Percentiles rank a stretch among this genome's conserved stretches.
Conservation (phyloP, 2,888 invertebrate species). For the Helobdella robusta region DNA sequence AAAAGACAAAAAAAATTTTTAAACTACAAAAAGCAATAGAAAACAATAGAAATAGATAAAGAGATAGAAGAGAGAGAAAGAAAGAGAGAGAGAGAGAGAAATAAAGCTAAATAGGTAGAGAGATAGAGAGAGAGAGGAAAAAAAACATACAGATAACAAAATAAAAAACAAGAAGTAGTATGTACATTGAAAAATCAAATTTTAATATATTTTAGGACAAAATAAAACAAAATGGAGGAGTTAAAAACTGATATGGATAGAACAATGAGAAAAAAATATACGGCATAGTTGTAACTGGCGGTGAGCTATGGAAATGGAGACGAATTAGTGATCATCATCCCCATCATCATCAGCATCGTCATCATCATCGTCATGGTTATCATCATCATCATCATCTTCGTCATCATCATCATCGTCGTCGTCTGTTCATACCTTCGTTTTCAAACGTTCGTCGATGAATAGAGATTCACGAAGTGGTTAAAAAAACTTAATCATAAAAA, state of each 20-base stretch:
- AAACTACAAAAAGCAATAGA: background rate
- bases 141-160: background rate
- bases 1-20: background rate
- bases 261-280: too few relatives aligned
- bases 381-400: slow-evolving; percentile 20
- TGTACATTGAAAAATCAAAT: too few relatives aligned
- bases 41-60: background rate
- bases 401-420: slow-evolving; percentile 5
- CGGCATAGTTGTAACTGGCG: too few relatives aligned
- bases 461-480: too few relatives aligned
- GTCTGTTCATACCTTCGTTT: background rate
- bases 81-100: slow-evolving; percentile 3
- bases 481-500: too few relatives aligned
- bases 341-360: slow-evolving; percentile 23
- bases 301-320: too few relatives aligned
- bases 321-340: slow-evolving; percentile 20
- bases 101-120: background rate
- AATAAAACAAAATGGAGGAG: too few relatives aligned
- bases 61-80: slow-evolving; percentile 3
- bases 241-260: too few relatives aligned
- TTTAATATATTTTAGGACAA: too few relatives aligned
- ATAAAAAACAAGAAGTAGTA: too few relatives aligned
- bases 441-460: too few relatives aligned
- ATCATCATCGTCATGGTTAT: slow-evolving; percentile 21
- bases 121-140: background rate